These are phyloP conservation scores for Luscinia luscinia DNA, from an alignment of 2,797 vertebrate species.

Conservation along the genomic window DNA sequence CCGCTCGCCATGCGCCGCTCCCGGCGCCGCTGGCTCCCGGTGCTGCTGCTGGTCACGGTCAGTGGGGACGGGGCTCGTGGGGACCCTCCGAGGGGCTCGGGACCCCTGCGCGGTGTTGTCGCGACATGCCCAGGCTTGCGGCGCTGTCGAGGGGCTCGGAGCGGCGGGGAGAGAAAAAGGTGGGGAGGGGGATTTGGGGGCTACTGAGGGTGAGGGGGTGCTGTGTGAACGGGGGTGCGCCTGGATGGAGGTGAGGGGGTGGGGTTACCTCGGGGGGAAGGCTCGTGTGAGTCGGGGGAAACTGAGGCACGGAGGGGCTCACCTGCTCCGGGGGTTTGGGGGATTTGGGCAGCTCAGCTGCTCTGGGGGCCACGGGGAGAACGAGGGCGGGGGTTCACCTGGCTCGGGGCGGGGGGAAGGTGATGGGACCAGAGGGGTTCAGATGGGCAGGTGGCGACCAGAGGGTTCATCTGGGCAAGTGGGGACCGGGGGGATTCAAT, in stretches of 20 bases:
- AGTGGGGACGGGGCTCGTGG: not conserved
- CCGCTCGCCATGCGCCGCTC: not conserved
- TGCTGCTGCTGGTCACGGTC: not conserved
- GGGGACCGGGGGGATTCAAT: not conserved
- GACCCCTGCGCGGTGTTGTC: not conserved
- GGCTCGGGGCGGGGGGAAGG: no score
- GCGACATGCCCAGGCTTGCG: slow-evolving; percentile 16
- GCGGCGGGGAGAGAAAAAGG: no score
- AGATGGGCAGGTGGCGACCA: no score
- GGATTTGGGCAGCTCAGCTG: not conserved
- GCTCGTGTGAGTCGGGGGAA: not conserved
- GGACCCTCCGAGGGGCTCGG: not conserved
- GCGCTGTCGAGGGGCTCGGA: not conserved
- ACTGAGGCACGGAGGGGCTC: not conserved
- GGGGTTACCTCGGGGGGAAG: not conserved
- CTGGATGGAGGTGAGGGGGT: no score
- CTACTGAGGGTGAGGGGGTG: no score
- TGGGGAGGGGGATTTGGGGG: no score
- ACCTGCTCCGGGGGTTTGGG: not conserved
- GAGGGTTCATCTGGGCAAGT: not conserved
- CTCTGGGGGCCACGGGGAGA: not conserved
- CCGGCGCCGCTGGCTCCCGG: not conserved
- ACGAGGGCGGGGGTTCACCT: not conserved
- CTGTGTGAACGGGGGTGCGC: no score
- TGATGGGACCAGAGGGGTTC: no score